Evolutionary conservation across 2,797 vertebrate species (phyloP), one percentile per base, ranked within the genome.

Genomic region (Echeneis naucrates): DNA sequence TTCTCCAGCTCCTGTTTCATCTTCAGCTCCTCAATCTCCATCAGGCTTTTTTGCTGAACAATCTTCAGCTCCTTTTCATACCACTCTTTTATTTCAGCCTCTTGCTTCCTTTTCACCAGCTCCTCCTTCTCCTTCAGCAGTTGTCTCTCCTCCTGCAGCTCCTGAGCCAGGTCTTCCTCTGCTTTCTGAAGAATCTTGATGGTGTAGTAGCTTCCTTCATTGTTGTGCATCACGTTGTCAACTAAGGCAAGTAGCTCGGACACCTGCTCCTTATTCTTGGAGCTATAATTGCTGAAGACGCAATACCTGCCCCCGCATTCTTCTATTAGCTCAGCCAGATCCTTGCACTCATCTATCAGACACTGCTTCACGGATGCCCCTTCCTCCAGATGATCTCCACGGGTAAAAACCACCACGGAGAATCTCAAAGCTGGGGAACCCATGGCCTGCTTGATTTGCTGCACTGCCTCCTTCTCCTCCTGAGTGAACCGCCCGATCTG

Each of bases 401-500:
- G 84, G 21, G 90, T 91, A 40, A 93, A 93, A 70, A 91, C 78
- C 51, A 92, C 84, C 65, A 91, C 81, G 0, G 84, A 84, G 68
- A 88, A 91, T 4, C 13, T 73, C 60, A 91, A 65, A 51, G 74
- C 84, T 2, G 77, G 52, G 16, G 77, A 55, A 5, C 89, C 92
- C 68, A 92, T 76, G 10, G 81, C 81, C 50, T 83, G 62, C 72
- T 87, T 89, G 38, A 91, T 85, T 30, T 81, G 79, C 10, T 42
- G 51, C 58, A 89, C 23, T 0, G 9, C 79, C 27, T 87, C 86
- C 51, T 56, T 89, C 63, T 90, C 85, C 66, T 89, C 85, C 73
- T 65, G 65, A 38, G 88, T 88, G 67, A 89, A 90, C 64, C 88
- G 87, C 44, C 88, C 84, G 0, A 92, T 88, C 37, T 76, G 83